Conservation (phyloP, 1,140 invertebrate genomes). For the Magallana angulata region DNA sequence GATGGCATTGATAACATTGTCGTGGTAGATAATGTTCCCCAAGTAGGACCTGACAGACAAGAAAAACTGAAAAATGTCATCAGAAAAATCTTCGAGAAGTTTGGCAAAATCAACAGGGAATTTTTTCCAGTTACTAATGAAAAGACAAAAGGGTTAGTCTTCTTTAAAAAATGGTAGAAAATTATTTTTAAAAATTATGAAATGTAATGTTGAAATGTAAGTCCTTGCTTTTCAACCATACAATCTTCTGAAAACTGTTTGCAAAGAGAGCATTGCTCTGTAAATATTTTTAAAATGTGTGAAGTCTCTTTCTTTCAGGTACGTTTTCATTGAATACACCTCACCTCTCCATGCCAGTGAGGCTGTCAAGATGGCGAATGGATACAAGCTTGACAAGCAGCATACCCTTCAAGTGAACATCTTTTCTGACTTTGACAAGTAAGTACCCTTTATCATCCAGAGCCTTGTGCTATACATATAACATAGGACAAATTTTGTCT, state of each 20-base stretch:
- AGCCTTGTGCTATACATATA: not conserved
- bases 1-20: slow-evolving; percentile 97
- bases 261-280: too few relatives aligned
- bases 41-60: slow-evolving; percentile 92
- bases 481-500: not conserved
- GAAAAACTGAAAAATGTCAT: slow-evolving; percentile 97
- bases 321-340: slow-evolving; percentile 95
- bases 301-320: slow-evolving; percentile 79
- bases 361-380: slow-evolving; percentile 92
- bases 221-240: too few relatives aligned
- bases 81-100: slow-evolving; percentile 94
- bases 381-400: slow-evolving; percentile 96
- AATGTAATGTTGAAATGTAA: too few relatives aligned
- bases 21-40: slow-evolving; percentile 96
- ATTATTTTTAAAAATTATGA: too few relatives aligned
- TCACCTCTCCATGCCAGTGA: slow-evolving; percentile 90
- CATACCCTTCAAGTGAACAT: slow-evolving; percentile 97
- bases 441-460: slow-evolving; percentile 73
- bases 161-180: too few relatives aligned
- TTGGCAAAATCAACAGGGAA: slow-evolving; percentile 93
- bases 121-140: slow-evolving; percentile 92
- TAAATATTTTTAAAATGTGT: too few relatives aligned
- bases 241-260: too few relatives aligned
- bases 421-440: slow-evolving; percentile 97
- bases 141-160: slow-evolving; percentile 89